phyloP scores from a whole-genome alignment of 2,888 invertebrate genomes.

The Pristionchus arcanus region DNA sequence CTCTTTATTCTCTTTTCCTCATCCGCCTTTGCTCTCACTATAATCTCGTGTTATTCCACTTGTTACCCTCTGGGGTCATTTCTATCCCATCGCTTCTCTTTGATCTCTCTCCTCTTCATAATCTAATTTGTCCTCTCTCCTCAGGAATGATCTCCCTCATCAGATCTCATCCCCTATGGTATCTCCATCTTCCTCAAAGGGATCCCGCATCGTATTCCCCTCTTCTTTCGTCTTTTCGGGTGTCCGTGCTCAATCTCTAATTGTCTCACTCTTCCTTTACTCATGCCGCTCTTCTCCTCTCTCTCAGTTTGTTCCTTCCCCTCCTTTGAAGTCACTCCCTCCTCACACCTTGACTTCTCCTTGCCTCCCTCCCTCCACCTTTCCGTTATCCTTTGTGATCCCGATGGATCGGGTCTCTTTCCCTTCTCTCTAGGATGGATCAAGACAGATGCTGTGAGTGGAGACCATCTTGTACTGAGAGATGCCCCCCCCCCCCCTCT shows the following conservation, averaged over 20 bases:
- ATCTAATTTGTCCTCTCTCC: conserved; percentile 2
- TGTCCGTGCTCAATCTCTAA: conserved; percentile 32
- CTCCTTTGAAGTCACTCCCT: not conserved
- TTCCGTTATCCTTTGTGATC: not conserved
- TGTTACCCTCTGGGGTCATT: not conserved
- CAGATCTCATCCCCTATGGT: not conserved
- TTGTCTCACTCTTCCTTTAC: conserved; percentile 43
- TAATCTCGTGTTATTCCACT: not conserved
- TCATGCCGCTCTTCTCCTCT: not conserved
- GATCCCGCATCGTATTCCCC: conserved; percentile 6
- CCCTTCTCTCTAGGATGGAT: not conserved
- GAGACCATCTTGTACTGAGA: conserved; percentile 21
- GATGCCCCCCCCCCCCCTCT: not conserved
- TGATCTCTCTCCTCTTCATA: not conserved
- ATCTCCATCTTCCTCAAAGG: too few species aligned
- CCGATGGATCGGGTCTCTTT: conserved; percentile 8
- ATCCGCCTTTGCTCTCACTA: conserved; percentile 10
- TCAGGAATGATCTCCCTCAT: not conserved
- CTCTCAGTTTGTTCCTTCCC: not conserved
- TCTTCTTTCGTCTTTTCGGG: not conserved
- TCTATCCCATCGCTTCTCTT: not conserved
- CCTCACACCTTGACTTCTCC: not conserved
- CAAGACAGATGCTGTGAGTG: conserved; percentile 7
- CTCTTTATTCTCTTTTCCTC: not conserved
- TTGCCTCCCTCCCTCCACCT: not conserved